A percentile compares a stretch with the other conserved stretches of the same genome.
Evolutionary conservation across 2,888 invertebrate species (phyloP).

Genomic region (Dynastes tityus): DNA sequence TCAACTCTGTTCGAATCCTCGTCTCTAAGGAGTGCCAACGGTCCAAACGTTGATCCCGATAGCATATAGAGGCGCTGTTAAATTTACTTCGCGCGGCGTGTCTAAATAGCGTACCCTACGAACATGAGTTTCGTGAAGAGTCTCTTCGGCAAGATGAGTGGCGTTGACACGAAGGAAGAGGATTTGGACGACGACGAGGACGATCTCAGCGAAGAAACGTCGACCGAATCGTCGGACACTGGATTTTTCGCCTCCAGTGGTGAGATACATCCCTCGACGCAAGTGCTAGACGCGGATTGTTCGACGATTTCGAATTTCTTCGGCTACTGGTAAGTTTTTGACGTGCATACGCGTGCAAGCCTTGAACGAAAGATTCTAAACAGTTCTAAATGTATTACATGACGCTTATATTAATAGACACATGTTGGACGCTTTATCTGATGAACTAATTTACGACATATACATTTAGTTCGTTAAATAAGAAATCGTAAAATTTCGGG

Average conservation of each 20-base stretch:
- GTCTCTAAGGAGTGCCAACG: constrained; percentile 49
- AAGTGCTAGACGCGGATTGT: constrained; percentile 65
- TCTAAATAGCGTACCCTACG: constrained; percentile 8
- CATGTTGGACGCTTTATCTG: constrained; percentile 9
- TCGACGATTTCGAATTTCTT: constrained; percentile 70
- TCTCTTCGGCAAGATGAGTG: constrained; percentile 66
- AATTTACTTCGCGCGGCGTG: constrained; percentile 10
- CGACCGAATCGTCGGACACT: constrained; percentile 66
- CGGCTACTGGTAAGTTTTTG: constrained; percentile 68
- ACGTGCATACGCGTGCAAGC: background rate
- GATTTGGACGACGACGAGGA: constrained; percentile 62
- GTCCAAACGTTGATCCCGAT: constrained; percentile 36
- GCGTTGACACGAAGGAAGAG: constrained; percentile 61
- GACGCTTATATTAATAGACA: constrained; percentile 33
- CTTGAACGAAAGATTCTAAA: background rate
- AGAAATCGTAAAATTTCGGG: background rate
- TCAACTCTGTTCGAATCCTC: constrained; percentile 24
- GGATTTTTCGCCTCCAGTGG: constrained; percentile 65
- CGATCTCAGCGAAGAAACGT: constrained; percentile 63
- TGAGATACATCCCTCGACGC: constrained; percentile 63
- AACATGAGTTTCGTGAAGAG: constrained; percentile 68
- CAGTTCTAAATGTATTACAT: constrained; percentile 29
- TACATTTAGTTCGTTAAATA: background rate
- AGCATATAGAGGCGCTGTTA: constrained; percentile 29
- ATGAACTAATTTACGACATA: constrained; percentile 5